Percentiles rank a stretch among this genome's conserved stretches.
These are phyloP conservation scores for Lamproptera curius DNA, from an alignment of 2,888 invertebrate genomes.

Conservation along the genomic window DNA sequence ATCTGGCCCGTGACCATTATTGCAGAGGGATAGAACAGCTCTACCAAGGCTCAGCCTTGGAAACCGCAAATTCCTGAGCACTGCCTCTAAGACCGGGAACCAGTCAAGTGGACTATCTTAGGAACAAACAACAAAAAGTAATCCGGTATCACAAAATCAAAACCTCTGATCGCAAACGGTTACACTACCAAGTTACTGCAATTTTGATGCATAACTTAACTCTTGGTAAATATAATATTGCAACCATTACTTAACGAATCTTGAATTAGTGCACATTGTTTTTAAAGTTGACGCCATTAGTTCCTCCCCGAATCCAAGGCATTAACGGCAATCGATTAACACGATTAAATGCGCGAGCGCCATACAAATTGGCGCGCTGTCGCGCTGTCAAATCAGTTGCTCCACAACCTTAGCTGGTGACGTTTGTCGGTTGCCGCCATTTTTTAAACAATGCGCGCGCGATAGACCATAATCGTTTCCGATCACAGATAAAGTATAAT, in stretches of 20 bases:
- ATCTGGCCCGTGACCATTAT: too few relatives aligned
- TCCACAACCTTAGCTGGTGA: constrained; percentile 7
- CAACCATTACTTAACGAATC: neutral
- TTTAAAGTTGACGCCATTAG: neutral
- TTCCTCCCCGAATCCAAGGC: constrained; percentile 3
- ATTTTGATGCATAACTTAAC: too few relatives aligned
- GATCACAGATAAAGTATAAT: constrained; percentile 7
- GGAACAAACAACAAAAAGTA: too few relatives aligned
- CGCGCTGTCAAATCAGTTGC: constrained; percentile 15
- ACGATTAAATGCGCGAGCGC: constrained; percentile 16
- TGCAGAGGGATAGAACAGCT: too few relatives aligned
- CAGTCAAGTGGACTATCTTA: neutral
- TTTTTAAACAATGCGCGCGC: constrained; percentile 8
- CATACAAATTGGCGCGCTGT: constrained; percentile 9
- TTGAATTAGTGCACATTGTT: neutral
- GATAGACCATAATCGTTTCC: constrained; percentile 1
- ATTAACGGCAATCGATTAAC: constrained; percentile 2
- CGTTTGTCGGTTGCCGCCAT: neutral
- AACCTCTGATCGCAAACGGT: too few relatives aligned
- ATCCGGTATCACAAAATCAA: neutral
- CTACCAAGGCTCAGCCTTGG: too few relatives aligned
- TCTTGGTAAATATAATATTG: too few relatives aligned
- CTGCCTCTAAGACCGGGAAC: too few relatives aligned
- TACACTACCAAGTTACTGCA: too few relatives aligned
- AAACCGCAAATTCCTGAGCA: too few relatives aligned